These are phyloP conservation scores for Pipistrellus pygmaeus DNA, from an alignment of 2,797 vertebrate genomes.

Conservation along the genomic window DNA sequence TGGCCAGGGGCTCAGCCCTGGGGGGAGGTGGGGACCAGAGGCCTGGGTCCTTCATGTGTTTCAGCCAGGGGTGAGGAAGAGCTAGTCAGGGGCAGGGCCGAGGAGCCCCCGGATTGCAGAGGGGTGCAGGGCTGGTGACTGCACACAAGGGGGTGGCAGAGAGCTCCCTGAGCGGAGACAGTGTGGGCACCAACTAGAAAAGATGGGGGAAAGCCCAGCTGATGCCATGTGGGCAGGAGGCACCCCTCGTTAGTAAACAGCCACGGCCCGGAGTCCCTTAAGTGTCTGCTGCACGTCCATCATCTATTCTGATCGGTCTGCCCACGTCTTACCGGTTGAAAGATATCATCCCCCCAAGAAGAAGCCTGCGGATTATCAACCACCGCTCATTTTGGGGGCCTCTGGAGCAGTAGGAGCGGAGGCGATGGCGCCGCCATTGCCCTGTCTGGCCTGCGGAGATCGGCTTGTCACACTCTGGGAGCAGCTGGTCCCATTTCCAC, in stretches of 20 bases:
- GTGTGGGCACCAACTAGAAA: neutral
- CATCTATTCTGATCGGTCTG: neutral
- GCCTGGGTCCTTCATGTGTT: neutral
- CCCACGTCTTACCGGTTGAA: neutral
- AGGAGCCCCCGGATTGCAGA: neutral
- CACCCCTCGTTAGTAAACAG: neutral
- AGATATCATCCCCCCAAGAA: neutral
- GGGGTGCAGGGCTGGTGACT: neutral
- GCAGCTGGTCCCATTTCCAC: constrained; percentile 72
- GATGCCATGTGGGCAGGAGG: neutral
- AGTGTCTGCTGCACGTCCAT: neutral
- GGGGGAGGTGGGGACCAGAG: neutral
- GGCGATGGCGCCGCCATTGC: neutral
- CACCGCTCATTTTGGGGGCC: neutral
- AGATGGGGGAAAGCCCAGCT: neutral
- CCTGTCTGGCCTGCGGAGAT: neutral
- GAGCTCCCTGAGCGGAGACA: neutral
- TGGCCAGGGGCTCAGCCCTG: neutral
- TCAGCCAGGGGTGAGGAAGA: neutral
- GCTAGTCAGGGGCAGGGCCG: neutral
- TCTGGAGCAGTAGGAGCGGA: neutral
- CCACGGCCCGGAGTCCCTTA: neutral
- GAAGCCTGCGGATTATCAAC: neutral
- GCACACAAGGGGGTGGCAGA: neutral
- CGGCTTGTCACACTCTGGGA: constrained; percentile 44